Conservation (phyloP, 2,113 vertebrate genomes). For the Chlamydotis undulata region DNA sequence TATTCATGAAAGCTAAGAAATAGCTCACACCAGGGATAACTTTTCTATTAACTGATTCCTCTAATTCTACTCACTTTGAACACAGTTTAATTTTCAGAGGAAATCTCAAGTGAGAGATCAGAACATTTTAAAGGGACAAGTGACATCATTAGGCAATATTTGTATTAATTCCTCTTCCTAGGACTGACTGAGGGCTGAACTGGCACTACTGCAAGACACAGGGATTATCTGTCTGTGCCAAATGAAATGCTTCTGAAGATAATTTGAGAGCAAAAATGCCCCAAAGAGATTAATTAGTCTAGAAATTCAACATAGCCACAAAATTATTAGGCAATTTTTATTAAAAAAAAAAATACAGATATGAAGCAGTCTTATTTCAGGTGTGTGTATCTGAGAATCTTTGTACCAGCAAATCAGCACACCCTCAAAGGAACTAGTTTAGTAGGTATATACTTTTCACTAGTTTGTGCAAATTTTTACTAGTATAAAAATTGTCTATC, state of each 20-base stretch:
- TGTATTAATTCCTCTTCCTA: neutral
- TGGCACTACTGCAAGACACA: conserved; percentile 1
- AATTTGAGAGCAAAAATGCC: conserved; percentile 18
- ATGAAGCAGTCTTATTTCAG: neutral
- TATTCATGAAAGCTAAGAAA: neutral
- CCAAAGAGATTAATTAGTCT: neutral
- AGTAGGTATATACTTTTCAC: neutral
- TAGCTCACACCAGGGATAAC: neutral
- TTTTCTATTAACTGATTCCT: neutral
- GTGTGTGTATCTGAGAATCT: neutral
- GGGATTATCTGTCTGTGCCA: neutral
- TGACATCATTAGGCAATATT: neutral
- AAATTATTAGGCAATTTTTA: neutral
- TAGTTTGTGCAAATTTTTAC: neutral
- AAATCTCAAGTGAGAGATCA: neutral
- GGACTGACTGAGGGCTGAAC: neutral
- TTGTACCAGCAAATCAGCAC: neutral
- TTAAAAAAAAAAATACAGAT: neutral
- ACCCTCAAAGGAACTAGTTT: neutral
- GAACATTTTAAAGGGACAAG: neutral
- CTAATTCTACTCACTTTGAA: neutral
- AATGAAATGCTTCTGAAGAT: neutral
- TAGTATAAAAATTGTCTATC: neutral
- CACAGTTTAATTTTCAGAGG: neutral
- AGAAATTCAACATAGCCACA: neutral